Conservation (phyloP, 2,888 invertebrate genomes). For the Thalpophila matura region DNA sequence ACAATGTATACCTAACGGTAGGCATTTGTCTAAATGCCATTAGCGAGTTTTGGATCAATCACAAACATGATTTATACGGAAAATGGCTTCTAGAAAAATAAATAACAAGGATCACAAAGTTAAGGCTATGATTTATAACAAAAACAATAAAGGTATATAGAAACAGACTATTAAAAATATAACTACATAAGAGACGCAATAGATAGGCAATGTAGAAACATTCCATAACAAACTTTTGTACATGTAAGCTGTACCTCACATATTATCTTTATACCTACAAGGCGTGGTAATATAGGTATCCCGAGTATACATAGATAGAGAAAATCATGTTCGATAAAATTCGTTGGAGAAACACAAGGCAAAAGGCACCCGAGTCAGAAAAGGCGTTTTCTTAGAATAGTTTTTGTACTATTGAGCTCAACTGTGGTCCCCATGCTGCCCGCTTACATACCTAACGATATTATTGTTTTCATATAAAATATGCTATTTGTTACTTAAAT, state of each 20-base stretch:
- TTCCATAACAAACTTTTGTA: constrained; percentile 45
- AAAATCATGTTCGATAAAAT: constrained; percentile 38
- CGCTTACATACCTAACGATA: constrained; percentile 58
- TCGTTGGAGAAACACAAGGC: constrained; percentile 49
- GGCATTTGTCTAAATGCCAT: constrained; percentile 60
- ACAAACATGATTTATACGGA: constrained; percentile 37
- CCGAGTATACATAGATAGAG: constrained; percentile 14
- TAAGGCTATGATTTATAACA: constrained; percentile 17
- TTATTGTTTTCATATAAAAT: constrained; percentile 40
- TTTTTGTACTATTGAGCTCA: constrained; percentile 69
- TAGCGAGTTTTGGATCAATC: constrained; percentile 45
- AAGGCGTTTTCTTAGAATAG: constrained; percentile 58
- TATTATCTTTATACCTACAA: constrained; percentile 15
- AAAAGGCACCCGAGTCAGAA: constrained; percentile 66
- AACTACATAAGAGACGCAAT: constrained; percentile 23
- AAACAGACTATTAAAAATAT: constrained; percentile 19
- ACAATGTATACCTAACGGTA: constrained; percentile 43
- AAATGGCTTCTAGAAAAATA: constrained; percentile 53
- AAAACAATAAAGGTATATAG: constrained; percentile 19
- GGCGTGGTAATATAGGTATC: constrained; percentile 7
- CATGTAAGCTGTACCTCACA: constrained; percentile 19
- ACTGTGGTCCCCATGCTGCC: constrained; percentile 73
- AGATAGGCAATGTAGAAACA: constrained; percentile 49
- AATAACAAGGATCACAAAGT: constrained; percentile 34
- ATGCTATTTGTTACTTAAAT: constrained; percentile 27